Percentiles rank a stretch among this genome's conserved stretches.
Conservation (phyloP, 2,797 vertebrate species). For the Acestrorhynchus altus region DNA sequence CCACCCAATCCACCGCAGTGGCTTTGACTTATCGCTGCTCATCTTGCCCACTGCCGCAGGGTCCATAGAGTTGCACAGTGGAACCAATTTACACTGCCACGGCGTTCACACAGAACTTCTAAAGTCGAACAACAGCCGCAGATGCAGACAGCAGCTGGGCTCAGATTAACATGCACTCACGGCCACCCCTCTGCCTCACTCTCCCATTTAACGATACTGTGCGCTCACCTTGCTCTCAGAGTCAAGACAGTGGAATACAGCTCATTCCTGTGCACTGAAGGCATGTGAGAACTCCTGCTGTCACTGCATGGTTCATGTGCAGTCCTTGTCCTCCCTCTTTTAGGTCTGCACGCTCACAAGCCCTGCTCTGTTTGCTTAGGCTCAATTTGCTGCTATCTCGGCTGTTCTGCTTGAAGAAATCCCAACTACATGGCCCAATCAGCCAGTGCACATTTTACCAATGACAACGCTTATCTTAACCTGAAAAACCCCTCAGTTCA, state of each 20-base stretch:
- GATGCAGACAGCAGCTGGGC: constrained; percentile 6
- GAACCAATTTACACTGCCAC: constrained; percentile 64
- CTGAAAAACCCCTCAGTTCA: constrained; percentile 68
- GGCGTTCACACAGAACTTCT: constrained; percentile 52
- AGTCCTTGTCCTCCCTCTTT: constrained; percentile 63
- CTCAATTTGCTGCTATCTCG: constrained; percentile 68
- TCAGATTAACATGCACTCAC: constrained; percentile 10
- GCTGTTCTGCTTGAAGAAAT: constrained; percentile 73
- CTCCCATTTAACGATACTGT: not conserved
- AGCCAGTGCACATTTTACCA: constrained; percentile 71
- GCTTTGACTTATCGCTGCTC: constrained; percentile 70
- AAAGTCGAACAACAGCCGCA: constrained; percentile 38
- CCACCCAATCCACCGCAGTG: constrained; percentile 66
- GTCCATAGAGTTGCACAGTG: constrained; percentile 54
- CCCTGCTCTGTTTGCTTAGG: constrained; percentile 67
- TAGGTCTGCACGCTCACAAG: constrained; percentile 57
- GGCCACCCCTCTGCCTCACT: not conserved
- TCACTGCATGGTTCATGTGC: constrained; percentile 66
- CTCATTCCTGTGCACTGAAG: constrained; percentile 61
- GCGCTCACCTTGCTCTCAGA: constrained; percentile 16
- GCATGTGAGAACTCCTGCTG: constrained; percentile 62
- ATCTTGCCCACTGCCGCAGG: constrained; percentile 64
- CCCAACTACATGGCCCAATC: constrained; percentile 76
- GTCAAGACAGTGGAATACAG: constrained; percentile 10
- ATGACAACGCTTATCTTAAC: constrained; percentile 76